phyloP scores from a whole-genome alignment of 2,113 vertebrate genomes.

The Poeciliopsis occidentalis region DNA sequence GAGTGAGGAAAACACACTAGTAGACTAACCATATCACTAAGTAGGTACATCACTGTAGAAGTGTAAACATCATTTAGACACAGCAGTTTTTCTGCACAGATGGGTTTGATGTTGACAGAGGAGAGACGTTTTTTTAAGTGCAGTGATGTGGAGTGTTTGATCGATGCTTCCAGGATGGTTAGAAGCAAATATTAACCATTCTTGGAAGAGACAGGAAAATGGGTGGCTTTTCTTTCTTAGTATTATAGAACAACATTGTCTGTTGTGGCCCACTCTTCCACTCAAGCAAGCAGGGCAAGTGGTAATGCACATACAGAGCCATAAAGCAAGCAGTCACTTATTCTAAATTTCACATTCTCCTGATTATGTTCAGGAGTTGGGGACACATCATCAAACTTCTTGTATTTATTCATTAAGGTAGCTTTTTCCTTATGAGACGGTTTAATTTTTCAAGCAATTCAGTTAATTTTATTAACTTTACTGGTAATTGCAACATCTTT shows the following conservation, averaged over 20 bases:
- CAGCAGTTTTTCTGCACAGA: constrained; percentile 84
- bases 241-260: constrained; percentile 42
- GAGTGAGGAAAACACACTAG: constrained; percentile 58
- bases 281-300: constrained; percentile 25
- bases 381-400: too few relatives aligned
- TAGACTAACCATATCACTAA: constrained; percentile 80
- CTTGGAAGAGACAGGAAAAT: constrained; percentile 41
- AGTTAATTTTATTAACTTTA: too few relatives aligned
- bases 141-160: constrained; percentile 79
- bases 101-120: constrained; percentile 86
- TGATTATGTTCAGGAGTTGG: neutral
- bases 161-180: constrained; percentile 70
- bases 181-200: constrained; percentile 63
- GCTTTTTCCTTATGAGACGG: too few relatives aligned
- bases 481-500: too few relatives aligned
- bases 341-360: neutral
- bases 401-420: too few relatives aligned
- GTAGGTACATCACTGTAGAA: constrained; percentile 80
- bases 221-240: constrained; percentile 34
- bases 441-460: too few relatives aligned
- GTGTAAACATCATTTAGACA: constrained; percentile 85
- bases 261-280: constrained; percentile 44
- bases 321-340: too few relatives aligned
- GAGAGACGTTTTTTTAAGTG: constrained; percentile 77
- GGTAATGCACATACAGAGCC: constrained; percentile 9